Evolutionary conservation across 2,888 invertebrate species (phyloP), one percentile per base, ranked within the genome.

Genomic region (Protodeltote pygarga): DNA sequence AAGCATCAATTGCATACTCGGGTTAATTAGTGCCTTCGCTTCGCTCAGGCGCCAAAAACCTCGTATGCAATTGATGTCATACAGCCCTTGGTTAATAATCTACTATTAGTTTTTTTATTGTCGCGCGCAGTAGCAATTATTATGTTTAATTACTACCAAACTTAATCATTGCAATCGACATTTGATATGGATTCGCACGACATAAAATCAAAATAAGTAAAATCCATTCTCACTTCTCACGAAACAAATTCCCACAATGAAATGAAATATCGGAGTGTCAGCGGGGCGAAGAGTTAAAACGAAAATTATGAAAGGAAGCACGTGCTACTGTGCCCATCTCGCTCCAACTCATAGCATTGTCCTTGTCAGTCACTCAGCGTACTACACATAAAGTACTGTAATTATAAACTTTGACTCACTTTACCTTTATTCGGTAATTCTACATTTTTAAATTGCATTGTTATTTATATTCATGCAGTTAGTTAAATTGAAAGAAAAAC

Each of bases 261-360:
- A 81, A 79, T 73, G 79, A 82, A 79, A 79, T 87, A 89, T 81
- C 71, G 79, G 87, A 85, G 83, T 74, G 73, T 75, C 88, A 88
- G 86, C 80, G 74, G 76, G 73, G 78, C 75, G 79, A 85, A 80
- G 85, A 88, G 85, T 75, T 78, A 84, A 86, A 83, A 85, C 79
- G 79, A 87, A 76, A 74, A 85, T 81, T 81, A 86, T 80, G 83
- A 85, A 83, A 88, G 81, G 83, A 83, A 84, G 86, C 91, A 91
- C 91, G 91, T 91, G 91, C 87, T 87, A 73, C 61, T 81, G 72
- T 64, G 35, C 42, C 65, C 49, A 27, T 85, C 84, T 66, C 77
- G 49, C 70, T 87, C 76, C 41, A 29, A 27, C 75, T 14, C 54
- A 65, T 60, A 48, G 73, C 73, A 65, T 50, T 46, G 37, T 83